Conservation (phyloP, 2,888 invertebrate species). For the Aelia acuminata region DNA sequence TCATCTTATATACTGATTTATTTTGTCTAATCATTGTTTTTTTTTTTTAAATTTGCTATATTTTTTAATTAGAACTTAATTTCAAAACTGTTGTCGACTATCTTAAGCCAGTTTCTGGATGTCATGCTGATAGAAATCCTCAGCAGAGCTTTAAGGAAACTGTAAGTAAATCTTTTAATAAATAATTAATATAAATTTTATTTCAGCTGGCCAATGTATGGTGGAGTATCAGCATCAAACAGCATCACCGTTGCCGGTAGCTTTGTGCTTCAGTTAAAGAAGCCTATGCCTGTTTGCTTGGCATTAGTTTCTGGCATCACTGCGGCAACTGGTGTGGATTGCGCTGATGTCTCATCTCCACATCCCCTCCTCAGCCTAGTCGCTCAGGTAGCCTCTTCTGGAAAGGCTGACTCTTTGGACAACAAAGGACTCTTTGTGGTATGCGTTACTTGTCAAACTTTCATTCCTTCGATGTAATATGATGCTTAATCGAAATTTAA, state of each 20-base stretch:
- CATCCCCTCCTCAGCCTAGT: conserved; percentile 83
- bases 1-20: no score
- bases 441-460: conserved; percentile 68
- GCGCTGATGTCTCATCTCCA: conserved; percentile 72
- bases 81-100: no score
- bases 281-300: conserved; percentile 88
- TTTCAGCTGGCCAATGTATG: conserved; percentile 81
- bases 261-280: conserved; percentile 86
- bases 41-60: no score
- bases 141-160: no score
- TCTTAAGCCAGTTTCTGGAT: no score
- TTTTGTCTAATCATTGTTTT: no score
- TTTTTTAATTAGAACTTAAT: no score
- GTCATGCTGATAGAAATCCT: no score
- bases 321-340: conserved; percentile 72
- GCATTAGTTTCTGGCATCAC: conserved; percentile 81
- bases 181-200: conserved; percentile 54
- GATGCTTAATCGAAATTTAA: no score
- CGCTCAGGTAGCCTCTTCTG: conserved; percentile 83
- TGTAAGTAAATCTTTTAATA: no score
- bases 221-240: conserved; percentile 84
- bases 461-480: no score
- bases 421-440: conserved; percentile 86
- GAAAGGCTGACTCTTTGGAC: conserved; percentile 71
- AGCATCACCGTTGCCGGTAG: conserved; percentile 92